Evolutionary conservation across 1,140 invertebrate species (phyloP), one percentile per base, ranked within the genome.

Genomic region (Drosophila sp.): DNA sequence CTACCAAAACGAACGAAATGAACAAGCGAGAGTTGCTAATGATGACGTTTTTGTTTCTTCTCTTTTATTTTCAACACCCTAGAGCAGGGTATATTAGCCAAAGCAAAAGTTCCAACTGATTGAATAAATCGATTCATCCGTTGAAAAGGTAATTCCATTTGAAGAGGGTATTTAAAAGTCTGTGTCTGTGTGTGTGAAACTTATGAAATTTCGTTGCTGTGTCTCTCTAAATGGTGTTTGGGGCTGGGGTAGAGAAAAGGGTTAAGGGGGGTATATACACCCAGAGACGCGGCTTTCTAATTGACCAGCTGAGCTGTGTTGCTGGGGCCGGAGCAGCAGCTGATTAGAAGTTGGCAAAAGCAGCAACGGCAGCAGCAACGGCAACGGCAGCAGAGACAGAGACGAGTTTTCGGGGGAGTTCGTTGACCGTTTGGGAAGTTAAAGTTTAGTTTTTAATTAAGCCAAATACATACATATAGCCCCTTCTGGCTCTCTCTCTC

Each of bases 391-490:
- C 40, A 41, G 55, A 29, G 47, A 47, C 76, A 76, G 70, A 73
- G 32, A 66, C 64, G 55, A 77, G 84, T 79, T 80, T 76, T 79
- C 72, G 76, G 70, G 62, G 41, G 74, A 83, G 84, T 87, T 87
- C 84, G 84, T 87, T 87, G 84, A 89, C 84, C 84, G 84, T 61
- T 56, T 17, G 17, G 56, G 71, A 73, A 72, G 70, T 87, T 87
- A 79, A 87, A 87, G 79, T 86, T 87, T 86, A 76, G 70, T 76
- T 61, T 67, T 71, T 64, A 68, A 68, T 72, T 65, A 77, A 78
- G 82, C 76, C 86, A 83, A 86, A 86, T 90, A 90, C 44, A 50
- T 27, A 50, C 86, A 86, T 74, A 74, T 86, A 82, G 82, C 82
- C 83, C 85, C 60, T 47, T 29, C 41, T 8, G 11, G 2, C 25